Conservation (phyloP, 2,113 vertebrate genomes). For the Equus quagga region DNA sequence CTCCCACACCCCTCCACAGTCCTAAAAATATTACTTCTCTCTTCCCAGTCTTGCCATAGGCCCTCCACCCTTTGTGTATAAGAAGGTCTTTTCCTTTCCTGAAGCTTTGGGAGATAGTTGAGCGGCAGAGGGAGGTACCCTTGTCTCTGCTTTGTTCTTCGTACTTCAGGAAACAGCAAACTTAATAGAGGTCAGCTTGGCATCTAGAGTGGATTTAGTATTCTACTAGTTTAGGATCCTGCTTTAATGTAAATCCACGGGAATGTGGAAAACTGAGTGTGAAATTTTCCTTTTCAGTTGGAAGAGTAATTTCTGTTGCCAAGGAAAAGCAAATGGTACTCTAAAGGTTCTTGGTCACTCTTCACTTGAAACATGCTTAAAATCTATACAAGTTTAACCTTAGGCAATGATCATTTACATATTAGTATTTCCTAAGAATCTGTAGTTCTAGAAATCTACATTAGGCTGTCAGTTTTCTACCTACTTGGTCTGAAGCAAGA, state of each 20-base stretch:
- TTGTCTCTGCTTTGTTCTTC: not conserved
- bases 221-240: not conserved
- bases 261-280: not conserved
- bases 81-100: not conserved
- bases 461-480: not conserved
- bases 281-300: not conserved
- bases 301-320: not conserved
- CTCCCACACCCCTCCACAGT: not conserved
- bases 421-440: conserved; percentile 1
- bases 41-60: not conserved
- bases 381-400: not conserved
- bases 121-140: not conserved
- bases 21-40: not conserved
- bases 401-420: not conserved
- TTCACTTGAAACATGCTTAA: not conserved
- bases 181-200: not conserved
- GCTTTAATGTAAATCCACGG: not conserved
- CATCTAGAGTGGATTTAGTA: not conserved
- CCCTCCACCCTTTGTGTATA: not conserved
- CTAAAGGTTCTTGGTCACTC: not conserved
- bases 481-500: not conserved
- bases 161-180: not conserved
- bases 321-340: not conserved
- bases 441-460: not conserved
- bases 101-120: not conserved